A percentile compares a stretch with the other conserved stretches of the same genome.
Conservation (phyloP, 2,113 vertebrate genomes). For the Motacilla alba region DNA sequence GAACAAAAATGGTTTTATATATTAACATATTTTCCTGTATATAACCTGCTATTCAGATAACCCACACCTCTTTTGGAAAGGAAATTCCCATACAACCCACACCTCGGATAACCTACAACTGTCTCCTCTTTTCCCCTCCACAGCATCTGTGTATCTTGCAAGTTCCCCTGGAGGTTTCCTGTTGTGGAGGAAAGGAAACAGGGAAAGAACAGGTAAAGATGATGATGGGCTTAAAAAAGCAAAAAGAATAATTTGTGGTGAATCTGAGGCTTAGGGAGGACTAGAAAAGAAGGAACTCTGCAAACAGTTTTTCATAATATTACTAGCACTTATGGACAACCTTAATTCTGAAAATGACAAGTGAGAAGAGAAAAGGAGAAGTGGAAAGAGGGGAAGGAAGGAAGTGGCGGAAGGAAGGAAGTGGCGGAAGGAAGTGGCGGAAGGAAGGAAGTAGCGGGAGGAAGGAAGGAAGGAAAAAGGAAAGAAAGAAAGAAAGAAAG, state of each 20-base stretch:
- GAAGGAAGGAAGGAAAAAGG: background rate
- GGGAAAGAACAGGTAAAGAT: background rate
- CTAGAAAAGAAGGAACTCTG: background rate
- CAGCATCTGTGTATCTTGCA: background rate
- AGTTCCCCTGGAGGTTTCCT: conserved; percentile 8
- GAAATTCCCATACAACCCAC: conserved; percentile 3
- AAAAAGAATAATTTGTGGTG: background rate
- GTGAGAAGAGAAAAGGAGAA: background rate
- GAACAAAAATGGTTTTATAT: conserved; percentile 8
- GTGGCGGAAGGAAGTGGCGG: too few species aligned
- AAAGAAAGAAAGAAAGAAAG: too few species aligned
- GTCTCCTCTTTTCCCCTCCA: background rate
- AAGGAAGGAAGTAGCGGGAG: too few species aligned
- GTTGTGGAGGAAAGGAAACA: background rate
- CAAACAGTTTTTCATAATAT: background rate
- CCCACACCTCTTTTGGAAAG: background rate
- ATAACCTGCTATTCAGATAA: conserved; percentile 7
- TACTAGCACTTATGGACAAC: background rate
- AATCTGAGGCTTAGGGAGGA: background rate
- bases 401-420: too few species aligned
- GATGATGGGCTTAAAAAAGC: background rate
- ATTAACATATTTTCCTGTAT: background rate
- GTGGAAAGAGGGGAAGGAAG: too few species aligned
- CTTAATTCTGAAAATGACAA: background rate
- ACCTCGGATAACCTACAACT: conserved; percentile 24